Evolutionary conservation across 2,113 vertebrate genomes (phyloP).

Genomic region (Atlantisia rogersi): DNA sequence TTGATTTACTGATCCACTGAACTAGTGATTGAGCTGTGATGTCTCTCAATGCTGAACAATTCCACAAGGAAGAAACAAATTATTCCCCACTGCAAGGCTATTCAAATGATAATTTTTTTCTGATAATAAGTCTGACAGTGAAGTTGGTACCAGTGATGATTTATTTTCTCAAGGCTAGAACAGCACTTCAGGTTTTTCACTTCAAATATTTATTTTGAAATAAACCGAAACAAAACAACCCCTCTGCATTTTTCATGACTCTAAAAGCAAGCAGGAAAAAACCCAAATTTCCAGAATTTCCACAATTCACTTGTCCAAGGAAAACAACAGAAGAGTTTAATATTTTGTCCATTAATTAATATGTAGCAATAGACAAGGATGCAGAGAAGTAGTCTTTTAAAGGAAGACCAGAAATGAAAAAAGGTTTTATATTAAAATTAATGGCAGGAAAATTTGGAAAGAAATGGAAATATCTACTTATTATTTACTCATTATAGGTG

Average conservation of each 20-base stretch:
- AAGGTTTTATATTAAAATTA: background rate
- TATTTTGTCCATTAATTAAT: background rate
- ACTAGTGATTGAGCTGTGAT: background rate
- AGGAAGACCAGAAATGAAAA: background rate
- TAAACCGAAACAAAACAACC: background rate
- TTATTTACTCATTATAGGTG: background rate
- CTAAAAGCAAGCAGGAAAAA: background rate
- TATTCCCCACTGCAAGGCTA: background rate
- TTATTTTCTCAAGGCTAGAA: background rate
- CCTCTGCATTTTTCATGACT: background rate
- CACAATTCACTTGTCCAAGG: background rate
- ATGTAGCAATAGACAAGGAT: background rate
- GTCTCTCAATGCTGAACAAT: background rate
- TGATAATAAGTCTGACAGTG: background rate
- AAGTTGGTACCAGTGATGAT: background rate
- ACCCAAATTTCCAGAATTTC: background rate
- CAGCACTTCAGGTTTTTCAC: background rate
- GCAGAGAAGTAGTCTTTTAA: background rate
- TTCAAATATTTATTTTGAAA: background rate
- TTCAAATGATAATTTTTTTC: slow-evolving; percentile 30
- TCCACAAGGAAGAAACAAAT: slow-evolving; percentile 32
- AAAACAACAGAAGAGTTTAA: background rate
- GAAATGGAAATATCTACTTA: background rate
- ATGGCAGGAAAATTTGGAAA: background rate
- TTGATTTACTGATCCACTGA: background rate